Base-by-base conservation (phyloP, 1,140 invertebrate genomes). In the Drosophila orosa region DNA sequence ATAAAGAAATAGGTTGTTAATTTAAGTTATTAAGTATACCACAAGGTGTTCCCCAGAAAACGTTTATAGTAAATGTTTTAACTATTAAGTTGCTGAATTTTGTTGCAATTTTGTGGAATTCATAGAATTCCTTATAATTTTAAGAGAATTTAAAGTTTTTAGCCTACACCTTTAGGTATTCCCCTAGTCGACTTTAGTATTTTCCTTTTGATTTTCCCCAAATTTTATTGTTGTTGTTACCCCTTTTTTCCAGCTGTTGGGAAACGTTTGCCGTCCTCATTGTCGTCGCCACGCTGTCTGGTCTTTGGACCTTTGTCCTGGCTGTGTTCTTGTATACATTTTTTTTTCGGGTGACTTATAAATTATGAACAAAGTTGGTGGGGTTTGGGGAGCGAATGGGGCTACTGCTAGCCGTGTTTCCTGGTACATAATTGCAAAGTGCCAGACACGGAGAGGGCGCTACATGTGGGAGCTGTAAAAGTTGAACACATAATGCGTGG, bases 201-300 rank as follows among this genome's bases (percentile, higher is more conserved):
- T 33, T 13, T 12, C 9, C 15, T 5, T 17, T 22, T 4, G 7
- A n/a, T 56, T 55, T 40, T 29, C 22, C 42, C 13, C 12, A 5
- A 4, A 45, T 65, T 68, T 48, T 13, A 45, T 60, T 71, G 37
- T 37, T 52, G 56, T 33, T 80, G 62, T 84, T 82, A 78, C 74
- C 83, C 74, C 75, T 85, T 85, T 77, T 76, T 66, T 67, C 55
- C 40, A 45, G 42, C 44, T 73, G 80, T 59, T 48, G 59, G 55
- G 29, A 76, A 76, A 22, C 65, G 65, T 57, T 71, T 71, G 74
- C 82, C 78, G 31, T 77, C 63, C 78, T 81, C 67, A 47, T 67
- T 56, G 78, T 58, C 63, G 84, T 75, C 83, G 82, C 83, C 83
- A 86, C 69, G 82, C 82, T 86, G 82, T 86, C 82, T 86, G 83